Percentiles rank a stretch among this genome's conserved stretches.
Evolutionary conservation across 2,113 vertebrate genomes (phyloP).

Genomic region (Recurvirostra avosetta): DNA sequence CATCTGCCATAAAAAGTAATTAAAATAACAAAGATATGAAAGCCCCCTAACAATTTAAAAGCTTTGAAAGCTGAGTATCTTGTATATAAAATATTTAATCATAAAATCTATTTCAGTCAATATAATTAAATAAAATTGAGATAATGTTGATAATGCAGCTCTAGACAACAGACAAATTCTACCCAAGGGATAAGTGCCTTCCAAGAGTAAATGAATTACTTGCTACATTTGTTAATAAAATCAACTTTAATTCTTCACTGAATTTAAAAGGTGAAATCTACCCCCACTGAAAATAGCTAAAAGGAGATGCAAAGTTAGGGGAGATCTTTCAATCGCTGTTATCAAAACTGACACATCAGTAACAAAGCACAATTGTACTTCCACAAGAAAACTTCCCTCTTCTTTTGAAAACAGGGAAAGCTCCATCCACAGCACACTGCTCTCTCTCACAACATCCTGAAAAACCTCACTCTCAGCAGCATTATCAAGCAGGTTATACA

Average conservation of each 20-base stretch:
- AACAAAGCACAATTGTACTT: not conserved
- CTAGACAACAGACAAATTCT: not conserved
- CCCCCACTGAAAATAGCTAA: not conserved
- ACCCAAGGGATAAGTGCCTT: not conserved
- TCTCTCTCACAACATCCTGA: not conserved
- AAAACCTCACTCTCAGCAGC: not conserved
- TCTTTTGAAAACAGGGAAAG: not conserved
- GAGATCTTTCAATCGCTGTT: not conserved
- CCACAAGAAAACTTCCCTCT: not conserved
- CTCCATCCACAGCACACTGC: not conserved
- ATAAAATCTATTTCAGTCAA: not conserved
- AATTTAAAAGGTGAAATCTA: not conserved
- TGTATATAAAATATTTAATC: not conserved
- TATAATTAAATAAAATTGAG: not conserved
- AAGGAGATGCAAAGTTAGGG: not conserved
- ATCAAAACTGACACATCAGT: not conserved
- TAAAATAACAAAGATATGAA: not conserved
- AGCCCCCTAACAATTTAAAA: not conserved
- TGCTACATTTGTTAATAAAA: not conserved
- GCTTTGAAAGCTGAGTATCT: not conserved
- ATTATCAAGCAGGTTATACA: not conserved
- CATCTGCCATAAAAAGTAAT: not conserved
- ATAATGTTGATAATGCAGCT: not conserved
- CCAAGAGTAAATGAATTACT: not conserved
- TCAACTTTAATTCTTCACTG: not conserved